Base-by-base conservation (phyloP, 2,797 vertebrate species). In the Scyliorhinus canicula region DNA sequence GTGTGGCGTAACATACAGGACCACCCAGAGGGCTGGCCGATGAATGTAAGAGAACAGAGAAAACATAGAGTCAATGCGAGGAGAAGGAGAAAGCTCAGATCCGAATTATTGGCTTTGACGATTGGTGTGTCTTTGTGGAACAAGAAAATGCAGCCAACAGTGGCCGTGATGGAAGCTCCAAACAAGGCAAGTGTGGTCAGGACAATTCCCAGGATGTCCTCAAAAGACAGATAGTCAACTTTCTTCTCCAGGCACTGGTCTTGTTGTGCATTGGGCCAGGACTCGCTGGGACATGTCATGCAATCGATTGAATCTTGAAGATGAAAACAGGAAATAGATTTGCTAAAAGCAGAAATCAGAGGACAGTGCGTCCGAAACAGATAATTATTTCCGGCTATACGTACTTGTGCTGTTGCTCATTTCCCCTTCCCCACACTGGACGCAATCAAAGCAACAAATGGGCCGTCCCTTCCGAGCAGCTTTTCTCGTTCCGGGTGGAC, bases 181-280 rank as follows among this genome's bases (percentile, higher is more conserved):
- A 96, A 95, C 50, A 97, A 19, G 0, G 97, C 97, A 5, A 97
- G 95, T 0, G 95, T 52, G 71, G 96, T 96, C 9, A 97, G 96
- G 35, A 97, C 95, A 4, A 96, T 95, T 95, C 97, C 97, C 97
- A 97, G 97, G 44, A 96, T 95, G 86, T 96, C 97, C 26, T 95
- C 24, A 95, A 96, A 96, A 0, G 96, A 96, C 3, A 97, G 95
- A 95, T 96, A 97, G 95, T 97, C 96, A 52, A 95, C 95, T 47
- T 96, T 95, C 74, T 96, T 97, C 50, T 84, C 95, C 14, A 96
- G 74, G 57, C 97, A 97, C 0, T 86, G 40, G 55, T 96, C 95
- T 95, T 96, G 96, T 63, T 74, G 95, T 24, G 95, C 95, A 95
- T 96, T 97, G 71, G 96, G 96, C 96, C 96, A 96, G 95, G 95